These are phyloP conservation scores for Platypus cylindrus DNA, from an alignment of 2,888 invertebrate species.

Conservation along the genomic window DNA sequence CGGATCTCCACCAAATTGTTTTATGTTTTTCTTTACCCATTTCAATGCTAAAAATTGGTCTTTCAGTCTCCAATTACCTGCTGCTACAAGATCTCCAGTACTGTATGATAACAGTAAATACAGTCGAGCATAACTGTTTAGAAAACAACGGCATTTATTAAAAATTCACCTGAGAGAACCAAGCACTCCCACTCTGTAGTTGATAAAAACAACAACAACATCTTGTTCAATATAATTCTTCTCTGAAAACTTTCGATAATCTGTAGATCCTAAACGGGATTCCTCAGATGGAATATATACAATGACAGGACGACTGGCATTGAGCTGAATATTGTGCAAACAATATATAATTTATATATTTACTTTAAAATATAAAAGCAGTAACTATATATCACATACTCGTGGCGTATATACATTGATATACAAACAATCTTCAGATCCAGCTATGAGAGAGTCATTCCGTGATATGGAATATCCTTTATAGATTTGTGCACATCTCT, in stretches of 20 bases:
- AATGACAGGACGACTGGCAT: conserved; percentile 28
- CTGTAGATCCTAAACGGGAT: conserved; percentile 20
- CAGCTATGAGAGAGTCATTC: conserved; percentile 3
- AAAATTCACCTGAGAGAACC: conserved; percentile 50
- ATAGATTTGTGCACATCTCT: conserved; percentile 9
- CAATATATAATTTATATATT: too few species aligned
- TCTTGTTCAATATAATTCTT: conserved; percentile 44
- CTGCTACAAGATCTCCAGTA: conserved; percentile 17
- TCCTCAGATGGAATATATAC: conserved; percentile 33
- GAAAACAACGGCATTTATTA: too few species aligned
- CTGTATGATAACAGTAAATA: too few species aligned
- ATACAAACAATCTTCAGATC: conserved; percentile 22
- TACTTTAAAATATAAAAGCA: too few species aligned
- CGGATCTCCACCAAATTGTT: conserved; percentile 6
- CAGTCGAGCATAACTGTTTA: too few species aligned
- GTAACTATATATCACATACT: too few species aligned
- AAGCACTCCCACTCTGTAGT: conserved; percentile 56
- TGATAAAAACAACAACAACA: conserved; percentile 52
- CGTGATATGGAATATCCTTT: background rate
- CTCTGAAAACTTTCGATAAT: conserved; percentile 7
- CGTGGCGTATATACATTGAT: conserved; percentile 21
- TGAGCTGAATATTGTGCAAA: conserved; percentile 6
- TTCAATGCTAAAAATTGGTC: conserved; percentile 21
- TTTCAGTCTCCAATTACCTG: conserved; percentile 22
- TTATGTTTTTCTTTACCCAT: conserved; percentile 20